phyloP scores from a whole-genome alignment of 1,140 invertebrate species.

The Littorina saxatilis region DNA sequence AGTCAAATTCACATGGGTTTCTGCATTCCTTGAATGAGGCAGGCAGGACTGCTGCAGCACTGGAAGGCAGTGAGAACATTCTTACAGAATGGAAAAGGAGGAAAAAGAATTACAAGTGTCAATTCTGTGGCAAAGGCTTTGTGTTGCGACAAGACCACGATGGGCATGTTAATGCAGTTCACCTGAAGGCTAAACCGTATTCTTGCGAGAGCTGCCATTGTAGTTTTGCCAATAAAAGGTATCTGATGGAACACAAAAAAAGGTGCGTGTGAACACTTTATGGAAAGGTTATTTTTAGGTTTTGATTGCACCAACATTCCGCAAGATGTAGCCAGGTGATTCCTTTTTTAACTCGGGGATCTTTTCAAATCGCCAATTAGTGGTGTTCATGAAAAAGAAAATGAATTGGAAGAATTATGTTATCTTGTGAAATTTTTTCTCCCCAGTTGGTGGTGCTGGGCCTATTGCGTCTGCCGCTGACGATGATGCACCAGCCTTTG shows the following conservation, averaged over 20 bases:
- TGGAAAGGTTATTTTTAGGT: no score
- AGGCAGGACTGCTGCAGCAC: not conserved
- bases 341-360: no score
- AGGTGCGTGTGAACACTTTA: not conserved
- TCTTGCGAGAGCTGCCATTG: constrained; percentile 33
- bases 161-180: constrained; percentile 48
- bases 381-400: not conserved
- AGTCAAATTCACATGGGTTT: constrained; percentile 1
- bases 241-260: constrained; percentile 42
- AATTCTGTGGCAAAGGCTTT: constrained; percentile 29
- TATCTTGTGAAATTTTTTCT: not conserved
- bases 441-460: constrained; percentile 8
- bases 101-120: constrained; percentile 26
- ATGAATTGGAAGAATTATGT: not conserved
- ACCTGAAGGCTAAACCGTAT: constrained; percentile 46
- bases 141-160: constrained; percentile 42
- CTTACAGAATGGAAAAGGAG: constrained; percentile 25
- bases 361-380: no score
- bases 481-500: not conserved
- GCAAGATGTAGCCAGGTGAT: no score
- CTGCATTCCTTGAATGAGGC: not conserved
- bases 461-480: not conserved
- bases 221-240: constrained; percentile 46
- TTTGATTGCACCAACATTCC: no score
- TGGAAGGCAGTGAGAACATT: constrained; percentile 2